Percentiles rank a stretch among this genome's conserved stretches.
These are phyloP conservation scores for Macropis europaea DNA, from an alignment of 2,888 invertebrate species.

Conservation along the genomic window DNA sequence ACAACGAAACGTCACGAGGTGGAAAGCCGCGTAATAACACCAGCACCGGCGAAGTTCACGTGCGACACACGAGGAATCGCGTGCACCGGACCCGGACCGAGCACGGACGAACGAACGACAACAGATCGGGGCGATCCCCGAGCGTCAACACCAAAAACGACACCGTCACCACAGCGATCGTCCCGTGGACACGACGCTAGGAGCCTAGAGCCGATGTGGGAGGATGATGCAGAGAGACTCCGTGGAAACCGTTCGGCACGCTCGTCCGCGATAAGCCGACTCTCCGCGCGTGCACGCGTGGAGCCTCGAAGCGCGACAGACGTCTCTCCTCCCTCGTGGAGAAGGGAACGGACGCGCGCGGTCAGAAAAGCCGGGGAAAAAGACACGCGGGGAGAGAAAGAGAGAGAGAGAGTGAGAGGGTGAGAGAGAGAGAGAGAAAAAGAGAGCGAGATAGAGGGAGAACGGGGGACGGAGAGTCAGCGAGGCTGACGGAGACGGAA, in stretches of 20 bases:
- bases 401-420: constrained; percentile 9
- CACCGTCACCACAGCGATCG: neutral
- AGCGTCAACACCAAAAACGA: neutral
- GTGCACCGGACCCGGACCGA: neutral
- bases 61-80: constrained; percentile 5
- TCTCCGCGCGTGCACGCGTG: constrained; percentile 60
- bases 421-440: constrained; percentile 9
- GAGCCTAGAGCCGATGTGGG: constrained; percentile 26
- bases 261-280: constrained; percentile 59
- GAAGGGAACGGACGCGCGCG: constrained; percentile 58
- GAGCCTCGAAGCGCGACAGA: constrained; percentile 58
- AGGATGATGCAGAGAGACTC: constrained; percentile 48
- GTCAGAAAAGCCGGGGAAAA: constrained; percentile 59
- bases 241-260: constrained; percentile 49
- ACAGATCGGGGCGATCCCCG: too few relatives aligned
- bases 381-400: constrained; percentile 49
- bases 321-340: constrained; percentile 59
- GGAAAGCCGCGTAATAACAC: neutral
- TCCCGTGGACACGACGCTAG: neutral
- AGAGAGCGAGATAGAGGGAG: constrained; percentile 14
- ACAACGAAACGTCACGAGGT: constrained; percentile 43
- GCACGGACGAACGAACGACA: neutral
- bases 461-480: neutral
- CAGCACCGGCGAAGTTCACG: constrained; percentile 27
- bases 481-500: neutral